Percentiles rank a stretch among this genome's conserved stretches.
Conservation (phyloP, 2,888 invertebrate genomes). For the Hyppa rectilinea region DNA sequence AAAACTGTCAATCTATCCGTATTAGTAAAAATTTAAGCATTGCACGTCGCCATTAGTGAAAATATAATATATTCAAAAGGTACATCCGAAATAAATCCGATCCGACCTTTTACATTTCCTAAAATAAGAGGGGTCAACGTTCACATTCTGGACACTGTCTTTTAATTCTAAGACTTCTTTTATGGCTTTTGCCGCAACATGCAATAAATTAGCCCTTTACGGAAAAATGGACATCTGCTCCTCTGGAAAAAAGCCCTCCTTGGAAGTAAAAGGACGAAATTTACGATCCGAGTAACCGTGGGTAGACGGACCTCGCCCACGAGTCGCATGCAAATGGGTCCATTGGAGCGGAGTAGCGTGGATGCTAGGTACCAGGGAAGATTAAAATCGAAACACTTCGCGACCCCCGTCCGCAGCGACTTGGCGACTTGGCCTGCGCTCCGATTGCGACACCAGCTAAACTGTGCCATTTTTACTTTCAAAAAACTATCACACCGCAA, state of each 20-base stretch:
- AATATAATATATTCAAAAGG: slow-evolving; percentile 55
- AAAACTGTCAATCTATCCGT: slow-evolving; percentile 30
- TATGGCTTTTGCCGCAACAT: slow-evolving; percentile 84
- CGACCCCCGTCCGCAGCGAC: slow-evolving; percentile 65
- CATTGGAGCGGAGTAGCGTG: slow-evolving; percentile 83
- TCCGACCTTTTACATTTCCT: slow-evolving; percentile 48
- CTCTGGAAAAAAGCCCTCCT: slow-evolving; percentile 85
- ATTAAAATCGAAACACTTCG: slow-evolving; percentile 83
- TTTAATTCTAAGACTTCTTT: slow-evolving; percentile 85
- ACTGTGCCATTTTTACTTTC: slow-evolving; percentile 17
- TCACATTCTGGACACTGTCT: slow-evolving; percentile 79
- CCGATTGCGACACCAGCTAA: slow-evolving; percentile 23
- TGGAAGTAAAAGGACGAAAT: slow-evolving; percentile 89
- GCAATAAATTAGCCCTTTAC: slow-evolving; percentile 88
- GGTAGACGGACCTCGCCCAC: slow-evolving; percentile 87
- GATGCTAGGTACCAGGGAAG: slow-evolving; percentile 78
- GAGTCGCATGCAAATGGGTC: slow-evolving; percentile 89
- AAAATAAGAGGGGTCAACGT: slow-evolving; percentile 78
- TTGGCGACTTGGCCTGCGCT: slow-evolving; percentile 10
- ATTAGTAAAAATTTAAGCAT: slow-evolving; percentile 13
- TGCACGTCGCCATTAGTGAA: slow-evolving; percentile 23
- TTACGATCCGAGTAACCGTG: slow-evolving; percentile 88
- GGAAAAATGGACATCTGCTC: slow-evolving; percentile 89
- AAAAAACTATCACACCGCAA: background rate
- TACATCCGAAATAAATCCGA: slow-evolving; percentile 57